Evolutionary conservation across 2,888 invertebrate species (phyloP), one percentile per base, ranked within the genome.

Genomic region (Synanthedon myopaeformis): DNA sequence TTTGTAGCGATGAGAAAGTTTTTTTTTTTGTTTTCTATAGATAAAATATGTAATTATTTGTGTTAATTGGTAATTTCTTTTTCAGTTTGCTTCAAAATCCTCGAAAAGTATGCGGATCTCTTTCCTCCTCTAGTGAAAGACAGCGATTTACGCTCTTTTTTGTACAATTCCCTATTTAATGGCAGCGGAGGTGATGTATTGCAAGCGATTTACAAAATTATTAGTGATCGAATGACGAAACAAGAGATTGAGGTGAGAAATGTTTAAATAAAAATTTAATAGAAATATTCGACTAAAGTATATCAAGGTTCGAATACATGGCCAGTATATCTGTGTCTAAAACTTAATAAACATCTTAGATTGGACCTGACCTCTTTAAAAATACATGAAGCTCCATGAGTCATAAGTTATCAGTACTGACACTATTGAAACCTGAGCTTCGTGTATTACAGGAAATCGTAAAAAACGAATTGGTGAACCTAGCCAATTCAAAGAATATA

Each of bases 71-170:
- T 17, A 41, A 41, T 17, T 17, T 23, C 12, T 19, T 17, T 63
- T 62, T 0, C 61, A 76, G 76, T 65, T 0, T 58, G 67, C 11
- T 58, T 72, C 0, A 57, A 60, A 3, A 67, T 76, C 3, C 55
- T 76, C n/a, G 45, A 45, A 45, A n/a, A 13, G 12, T 45, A 45
- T 14, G 14, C 45, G 14, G n/a, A 45, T 13, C 45, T 45, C 14
- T 45, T 45, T 14, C 45, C 45, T n/a, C 45, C 45, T 8, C 1
- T 45, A 45, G n/a, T 8, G 45, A 45, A 45, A 45, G 45, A 45
- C 14, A 12, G 45, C 45, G 8, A 8, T 3, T 45, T 45, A 8
- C 45, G 45, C 8, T 13, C 45, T 8, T 45, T 13, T 2, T 45
- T 45, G 45, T 45, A 13, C n/a, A n/a, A 12, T 12, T 8, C 14